These are phyloP conservation scores for Bubo bubo DNA, from an alignment of 2,113 vertebrate species.

Conservation along the genomic window DNA sequence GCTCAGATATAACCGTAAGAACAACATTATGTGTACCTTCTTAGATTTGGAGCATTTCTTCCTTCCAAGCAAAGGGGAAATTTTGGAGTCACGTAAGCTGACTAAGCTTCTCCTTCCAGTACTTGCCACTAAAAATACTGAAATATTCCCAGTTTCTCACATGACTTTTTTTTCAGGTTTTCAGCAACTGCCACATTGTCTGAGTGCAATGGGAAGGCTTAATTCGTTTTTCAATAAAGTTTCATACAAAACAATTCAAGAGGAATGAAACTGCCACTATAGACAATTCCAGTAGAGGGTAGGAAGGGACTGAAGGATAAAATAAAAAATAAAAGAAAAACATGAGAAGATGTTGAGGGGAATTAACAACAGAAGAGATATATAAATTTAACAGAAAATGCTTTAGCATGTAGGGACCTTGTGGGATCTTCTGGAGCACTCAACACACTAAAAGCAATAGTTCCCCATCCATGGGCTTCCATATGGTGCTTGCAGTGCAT, in stretches of 20 bases:
- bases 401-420: background rate
- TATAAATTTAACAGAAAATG: background rate
- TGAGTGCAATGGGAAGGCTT: background rate
- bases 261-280: background rate
- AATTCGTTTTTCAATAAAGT: background rate
- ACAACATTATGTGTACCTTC: background rate
- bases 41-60: background rate
- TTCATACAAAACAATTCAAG: background rate
- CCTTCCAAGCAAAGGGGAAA: background rate
- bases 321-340: background rate
- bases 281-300: background rate
- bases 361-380: background rate
- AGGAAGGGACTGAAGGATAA: background rate
- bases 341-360: background rate
- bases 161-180: background rate
- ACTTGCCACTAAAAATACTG: background rate
- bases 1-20: background rate
- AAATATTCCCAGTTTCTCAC: background rate
- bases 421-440: background rate
- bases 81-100: background rate
- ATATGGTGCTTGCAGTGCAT: accelerated
- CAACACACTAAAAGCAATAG: background rate
- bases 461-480: background rate
- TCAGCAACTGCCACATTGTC: background rate
- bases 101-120: background rate